Evolutionary conservation across 2,888 invertebrate genomes (phyloP).

Genomic region (Protodeltote pygarga): DNA sequence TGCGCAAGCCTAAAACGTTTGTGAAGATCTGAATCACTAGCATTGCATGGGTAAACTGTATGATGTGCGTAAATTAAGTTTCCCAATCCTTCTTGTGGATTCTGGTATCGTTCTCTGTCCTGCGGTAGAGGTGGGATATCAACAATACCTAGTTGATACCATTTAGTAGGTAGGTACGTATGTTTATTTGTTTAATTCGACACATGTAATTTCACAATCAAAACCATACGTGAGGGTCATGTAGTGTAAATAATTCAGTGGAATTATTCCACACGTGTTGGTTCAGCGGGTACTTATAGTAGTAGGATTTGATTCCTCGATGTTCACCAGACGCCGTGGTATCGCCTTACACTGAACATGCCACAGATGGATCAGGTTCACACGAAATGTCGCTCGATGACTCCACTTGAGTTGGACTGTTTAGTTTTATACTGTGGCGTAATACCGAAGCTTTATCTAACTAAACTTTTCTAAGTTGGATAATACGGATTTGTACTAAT

Average conservation of each 20-base stretch:
- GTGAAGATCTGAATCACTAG: too few relatives aligned
- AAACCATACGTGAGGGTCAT: conserved; percentile 20
- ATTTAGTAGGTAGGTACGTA: too few relatives aligned
- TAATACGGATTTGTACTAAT: too few relatives aligned
- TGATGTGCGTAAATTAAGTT: too few relatives aligned
- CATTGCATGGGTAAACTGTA: too few relatives aligned
- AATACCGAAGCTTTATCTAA: conserved; percentile 7
- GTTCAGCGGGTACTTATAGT: conserved; percentile 56
- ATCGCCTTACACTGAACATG: conserved; percentile 73
- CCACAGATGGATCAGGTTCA: conserved; percentile 68
- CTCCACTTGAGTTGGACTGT: conserved; percentile 56
- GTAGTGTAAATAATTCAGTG: conserved; percentile 52
- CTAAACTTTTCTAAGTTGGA: not conserved
- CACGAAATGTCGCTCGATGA: conserved; percentile 70
- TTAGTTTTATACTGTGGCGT: conserved; percentile 36
- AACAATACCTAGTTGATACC: too few relatives aligned
- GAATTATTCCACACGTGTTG: conserved; percentile 78
- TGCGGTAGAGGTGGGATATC: too few relatives aligned
- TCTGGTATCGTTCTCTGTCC: too few relatives aligned
- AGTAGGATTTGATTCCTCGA: conserved; percentile 74
- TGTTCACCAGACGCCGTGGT: conserved; percentile 79
- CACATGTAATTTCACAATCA: conserved; percentile 7
- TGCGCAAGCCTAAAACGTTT: too few relatives aligned
- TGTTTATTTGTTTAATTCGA: too few relatives aligned
- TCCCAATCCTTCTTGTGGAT: too few relatives aligned